Evolutionary conservation across 2,113 vertebrate genomes (phyloP), one percentile per base, ranked within the genome.

Genomic region (Perognathus longimembris): DNA sequence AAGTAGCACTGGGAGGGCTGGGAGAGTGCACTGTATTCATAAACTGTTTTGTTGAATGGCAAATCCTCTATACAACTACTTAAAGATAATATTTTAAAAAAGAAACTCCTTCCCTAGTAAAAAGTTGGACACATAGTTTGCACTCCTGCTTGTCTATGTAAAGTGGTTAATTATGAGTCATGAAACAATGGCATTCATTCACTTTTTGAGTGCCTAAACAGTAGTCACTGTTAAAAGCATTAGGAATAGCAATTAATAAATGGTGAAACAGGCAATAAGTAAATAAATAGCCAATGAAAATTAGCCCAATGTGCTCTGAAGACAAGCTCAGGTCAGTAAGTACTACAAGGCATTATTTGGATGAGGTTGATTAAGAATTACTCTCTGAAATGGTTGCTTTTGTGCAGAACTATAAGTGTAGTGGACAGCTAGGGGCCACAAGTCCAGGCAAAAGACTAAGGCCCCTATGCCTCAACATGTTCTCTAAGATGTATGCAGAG

Each of bases 371-470:
- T 66, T 17, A 42, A 42, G 40, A 76, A 15, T 3, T 66, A 50
- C 36, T 83, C 32, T 75, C 32, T 89, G 54, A 10, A 32, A 42
- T 64, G 69, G 30, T 74, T 5, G 42, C 8, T 0, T 54, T 14
- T 73, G n/a, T 76, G 54, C 10, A 59, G 40, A 75, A 57, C 69
- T n/a, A n/a, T n/a, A 79, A 18, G 45, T 28, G 1, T 8, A 11
- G 4, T 3, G 0, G 21, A n/a, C 38, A 11, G 5, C 10, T 1
- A 26, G 30, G 21, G 50, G 18, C 30, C 38, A 38, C 7, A 4
- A 24, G 57, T 17, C 40, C 36, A 73, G 42, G 7, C 14, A 85
- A 73, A 36, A 59, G n/a, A n/a, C n/a, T n/a, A n/a, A n/a, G n/a
- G n/a, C n/a, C 24, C 45, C 59, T 18, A 22, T 36, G 59, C 63